These are phyloP conservation scores for Pseudomyrmex dendroicus DNA, from an alignment of 1,140 invertebrate species.

Conservation along the genomic window DNA sequence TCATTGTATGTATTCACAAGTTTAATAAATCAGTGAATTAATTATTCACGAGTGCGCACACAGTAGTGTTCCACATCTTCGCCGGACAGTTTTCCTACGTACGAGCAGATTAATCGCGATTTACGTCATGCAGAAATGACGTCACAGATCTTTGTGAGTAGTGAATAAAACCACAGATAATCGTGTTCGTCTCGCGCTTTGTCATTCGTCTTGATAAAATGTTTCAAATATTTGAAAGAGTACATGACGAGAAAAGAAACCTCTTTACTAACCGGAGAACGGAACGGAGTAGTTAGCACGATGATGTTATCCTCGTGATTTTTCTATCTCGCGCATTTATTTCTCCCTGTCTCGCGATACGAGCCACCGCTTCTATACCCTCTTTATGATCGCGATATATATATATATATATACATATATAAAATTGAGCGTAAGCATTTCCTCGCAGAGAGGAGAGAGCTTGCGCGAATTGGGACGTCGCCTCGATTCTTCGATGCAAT, in stretches of 20 bases:
- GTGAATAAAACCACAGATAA: slow-evolving; percentile 20
- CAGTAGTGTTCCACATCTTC: background rate
- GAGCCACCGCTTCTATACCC: slow-evolving; percentile 18
- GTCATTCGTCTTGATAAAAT: background rate
- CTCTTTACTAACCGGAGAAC: background rate
- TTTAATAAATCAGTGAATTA: slow-evolving; percentile 37
- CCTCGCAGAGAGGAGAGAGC: background rate
- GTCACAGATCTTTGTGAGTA: background rate
- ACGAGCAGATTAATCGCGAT: slow-evolving; percentile 18
- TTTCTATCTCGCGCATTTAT: slow-evolving; percentile 34
- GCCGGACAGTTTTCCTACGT: background rate
- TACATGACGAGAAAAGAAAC: background rate
- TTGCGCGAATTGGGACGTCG: slow-evolving; percentile 29
- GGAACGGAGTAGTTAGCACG: background rate
- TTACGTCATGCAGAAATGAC: background rate
- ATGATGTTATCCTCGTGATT: background rate
- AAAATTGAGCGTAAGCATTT: slow-evolving; percentile 36
- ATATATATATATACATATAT: background rate
- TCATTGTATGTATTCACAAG: background rate
- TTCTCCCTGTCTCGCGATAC: slow-evolving; percentile 4
- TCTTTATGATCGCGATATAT: slow-evolving; percentile 41
- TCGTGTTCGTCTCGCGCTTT: background rate
- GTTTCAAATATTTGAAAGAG: background rate
- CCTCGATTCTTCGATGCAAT: slow-evolving; percentile 27
- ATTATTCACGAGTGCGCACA: slow-evolving; percentile 3